These are phyloP conservation scores for Asbolus verrucosus DNA, from an alignment of 1,140 invertebrate species.

Conservation along the genomic window DNA sequence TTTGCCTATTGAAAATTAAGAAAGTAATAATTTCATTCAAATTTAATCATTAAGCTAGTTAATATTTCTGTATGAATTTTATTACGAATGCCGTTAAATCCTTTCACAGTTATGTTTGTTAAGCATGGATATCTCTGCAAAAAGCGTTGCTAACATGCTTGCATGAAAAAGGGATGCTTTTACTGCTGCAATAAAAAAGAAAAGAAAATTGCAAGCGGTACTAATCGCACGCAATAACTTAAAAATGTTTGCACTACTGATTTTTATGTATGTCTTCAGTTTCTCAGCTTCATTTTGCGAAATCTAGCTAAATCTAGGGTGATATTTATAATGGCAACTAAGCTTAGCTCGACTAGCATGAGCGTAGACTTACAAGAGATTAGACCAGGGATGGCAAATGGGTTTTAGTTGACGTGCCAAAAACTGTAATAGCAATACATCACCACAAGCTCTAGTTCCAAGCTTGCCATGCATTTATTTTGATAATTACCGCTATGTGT, in stretches of 20 bases:
- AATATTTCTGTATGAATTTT: too few relatives aligned
- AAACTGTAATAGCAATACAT: constrained; percentile 24
- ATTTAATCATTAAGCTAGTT: too few relatives aligned
- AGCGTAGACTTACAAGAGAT: constrained; percentile 28
- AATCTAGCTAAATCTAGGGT: constrained; percentile 23
- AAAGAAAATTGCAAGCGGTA: too few relatives aligned
- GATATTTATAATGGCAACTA: constrained; percentile 36
- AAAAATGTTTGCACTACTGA: constrained; percentile 6
- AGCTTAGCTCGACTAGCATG: constrained; percentile 31
- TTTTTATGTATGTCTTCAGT: constrained; percentile 6
- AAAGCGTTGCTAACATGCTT: too few relatives aligned
- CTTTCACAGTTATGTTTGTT: too few relatives aligned
- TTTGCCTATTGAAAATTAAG: too few relatives aligned
- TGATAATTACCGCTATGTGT: not conserved
- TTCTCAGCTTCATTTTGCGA: constrained; percentile 17
- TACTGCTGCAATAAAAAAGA: too few relatives aligned
- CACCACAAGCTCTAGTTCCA: constrained; percentile 11
- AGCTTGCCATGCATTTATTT: constrained; percentile 11
- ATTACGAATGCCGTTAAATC: too few relatives aligned
- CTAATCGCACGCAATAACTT: not conserved
- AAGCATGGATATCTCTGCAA: too few relatives aligned
- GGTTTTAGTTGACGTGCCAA: constrained; percentile 38
- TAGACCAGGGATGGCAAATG: constrained; percentile 35
- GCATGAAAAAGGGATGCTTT: too few relatives aligned
- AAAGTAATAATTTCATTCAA: too few relatives aligned